Base-by-base conservation (phyloP, 2,113 vertebrate genomes). In the Rhinoderma darwinii region DNA sequence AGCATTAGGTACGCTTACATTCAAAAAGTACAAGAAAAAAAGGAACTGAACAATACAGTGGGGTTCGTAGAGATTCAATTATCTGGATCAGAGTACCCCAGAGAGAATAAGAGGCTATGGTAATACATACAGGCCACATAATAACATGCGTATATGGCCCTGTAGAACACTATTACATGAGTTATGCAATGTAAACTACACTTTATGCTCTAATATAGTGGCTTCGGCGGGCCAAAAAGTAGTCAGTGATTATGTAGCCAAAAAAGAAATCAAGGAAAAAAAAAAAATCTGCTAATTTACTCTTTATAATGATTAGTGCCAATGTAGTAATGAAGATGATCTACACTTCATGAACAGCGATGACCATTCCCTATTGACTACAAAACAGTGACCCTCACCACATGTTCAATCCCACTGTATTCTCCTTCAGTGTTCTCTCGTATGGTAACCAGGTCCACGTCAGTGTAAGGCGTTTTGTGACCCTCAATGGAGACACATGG, bases 401-500 rank as follows among this genome's bases (percentile, higher is more conserved):
- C 90, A 0, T 99, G 98, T 90, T 99, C 98, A 47, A 99, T 99
- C 2, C 98, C 98, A 43, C 98, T 99, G 92, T 99, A 99, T 90
- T 99, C 95, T 32, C 95, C 95, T 82, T 96, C 95, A 0, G 95
- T 96, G 91, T 96, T 96, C 92, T 96, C 95, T 0, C 97, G 95
- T 83, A 99, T 99, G 68, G 97, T 99, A 91, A 99, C 97, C 17
- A 98, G 95, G 88, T 96, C 92, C 1, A 96, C 93, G 0, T 99
- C 96, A 0, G 94, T 96, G 86, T 99, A 99, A 0, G 97, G 97
- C 0, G 98, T 99, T 88, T 96, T 98, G 91, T 97, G 99, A 63
- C 97, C 97, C 88, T 99, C 98, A 0, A 99, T 98, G 27, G 98
- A 97, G n/a, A 98, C 91, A 0, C 97, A 99, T 0, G 97, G 98